phyloP scores from a whole-genome alignment of 2,888 invertebrate genomes.

The Dasysyrphus albostriatus region DNA sequence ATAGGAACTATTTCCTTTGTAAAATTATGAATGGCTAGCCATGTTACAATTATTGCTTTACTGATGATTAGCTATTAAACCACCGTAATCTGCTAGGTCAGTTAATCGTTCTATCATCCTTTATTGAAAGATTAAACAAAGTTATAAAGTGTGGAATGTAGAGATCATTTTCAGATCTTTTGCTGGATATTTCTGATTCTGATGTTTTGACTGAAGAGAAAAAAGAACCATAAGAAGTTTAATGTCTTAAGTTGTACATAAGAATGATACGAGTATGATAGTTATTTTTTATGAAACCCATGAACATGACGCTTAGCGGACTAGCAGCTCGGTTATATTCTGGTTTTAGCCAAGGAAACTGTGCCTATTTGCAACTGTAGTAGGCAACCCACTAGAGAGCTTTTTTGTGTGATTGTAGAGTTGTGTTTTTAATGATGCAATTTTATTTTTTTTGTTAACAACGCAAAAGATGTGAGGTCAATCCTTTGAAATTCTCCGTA shows the following conservation, averaged over 20 bases:
- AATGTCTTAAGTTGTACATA: neutral
- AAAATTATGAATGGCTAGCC: neutral
- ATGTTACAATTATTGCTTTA: neutral
- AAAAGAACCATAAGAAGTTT: neutral
- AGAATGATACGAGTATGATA: neutral
- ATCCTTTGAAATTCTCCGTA: too few relatives aligned
- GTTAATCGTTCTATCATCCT: neutral
- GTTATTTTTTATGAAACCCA: neutral
- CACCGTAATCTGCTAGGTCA: neutral
- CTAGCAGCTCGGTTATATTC: too few relatives aligned
- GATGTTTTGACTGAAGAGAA: neutral
- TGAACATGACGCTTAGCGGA: too few relatives aligned
- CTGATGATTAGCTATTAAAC: neutral
- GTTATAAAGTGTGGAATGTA: neutral
- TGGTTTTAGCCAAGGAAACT: too few relatives aligned
- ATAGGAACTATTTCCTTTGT: conserved; percentile 4
- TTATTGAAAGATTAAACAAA: neutral
- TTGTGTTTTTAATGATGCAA: too few relatives aligned
- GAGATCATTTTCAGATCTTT: neutral
- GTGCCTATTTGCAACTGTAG: too few relatives aligned
- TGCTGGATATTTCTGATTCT: neutral
- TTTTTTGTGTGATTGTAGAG: too few relatives aligned
- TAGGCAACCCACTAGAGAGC: too few relatives aligned
- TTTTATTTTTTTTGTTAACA: too few relatives aligned
- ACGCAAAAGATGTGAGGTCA: too few relatives aligned